These are phyloP conservation scores for Coluber constrictor DNA, from an alignment of 2,797 vertebrate species.

Conservation along the genomic window DNA sequence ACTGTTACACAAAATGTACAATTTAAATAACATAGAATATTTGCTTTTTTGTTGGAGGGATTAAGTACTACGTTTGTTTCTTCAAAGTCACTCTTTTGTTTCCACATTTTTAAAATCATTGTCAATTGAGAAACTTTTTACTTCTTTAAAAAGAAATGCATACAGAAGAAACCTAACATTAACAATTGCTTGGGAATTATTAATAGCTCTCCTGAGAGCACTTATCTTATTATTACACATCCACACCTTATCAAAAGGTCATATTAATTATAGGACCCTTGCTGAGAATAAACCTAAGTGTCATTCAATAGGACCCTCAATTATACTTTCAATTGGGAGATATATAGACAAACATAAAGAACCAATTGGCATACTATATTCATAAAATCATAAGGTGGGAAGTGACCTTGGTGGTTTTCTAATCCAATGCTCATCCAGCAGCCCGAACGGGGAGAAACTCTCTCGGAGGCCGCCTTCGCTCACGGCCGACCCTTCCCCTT, in stretches of 20 bases:
- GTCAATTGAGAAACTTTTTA: slow-evolving; percentile 64
- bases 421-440: neutral
- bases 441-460: too few species aligned
- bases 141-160: slow-evolving; percentile 27
- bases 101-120: slow-evolving; percentile 45
- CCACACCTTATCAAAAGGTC: slow-evolving; percentile 75
- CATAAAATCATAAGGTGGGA: neutral
- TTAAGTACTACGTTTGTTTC: slow-evolving; percentile 54
- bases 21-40: slow-evolving; percentile 38
- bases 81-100: slow-evolving; percentile 42
- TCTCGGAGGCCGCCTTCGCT: too few species aligned
- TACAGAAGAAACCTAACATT: slow-evolving; percentile 60
- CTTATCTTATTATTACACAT: slow-evolving; percentile 69
- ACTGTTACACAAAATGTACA: slow-evolving; percentile 27
- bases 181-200: slow-evolving; percentile 69
- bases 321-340: slow-evolving; percentile 48
- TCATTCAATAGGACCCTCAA: slow-evolving; percentile 61
- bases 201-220: slow-evolving; percentile 74
- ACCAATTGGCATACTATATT: neutral
- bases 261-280: slow-evolving; percentile 74
- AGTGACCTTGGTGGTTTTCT: neutral
- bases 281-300: slow-evolving; percentile 70
- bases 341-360: slow-evolving; percentile 17
- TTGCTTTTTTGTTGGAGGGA: slow-evolving; percentile 28
- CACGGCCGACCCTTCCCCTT: too few species aligned